A percentile compares a stretch with the other conserved stretches of the same genome.
Evolutionary conservation across 2,888 invertebrate species (phyloP).

Genomic region (Galeopsomyia nigrocyanea): DNA sequence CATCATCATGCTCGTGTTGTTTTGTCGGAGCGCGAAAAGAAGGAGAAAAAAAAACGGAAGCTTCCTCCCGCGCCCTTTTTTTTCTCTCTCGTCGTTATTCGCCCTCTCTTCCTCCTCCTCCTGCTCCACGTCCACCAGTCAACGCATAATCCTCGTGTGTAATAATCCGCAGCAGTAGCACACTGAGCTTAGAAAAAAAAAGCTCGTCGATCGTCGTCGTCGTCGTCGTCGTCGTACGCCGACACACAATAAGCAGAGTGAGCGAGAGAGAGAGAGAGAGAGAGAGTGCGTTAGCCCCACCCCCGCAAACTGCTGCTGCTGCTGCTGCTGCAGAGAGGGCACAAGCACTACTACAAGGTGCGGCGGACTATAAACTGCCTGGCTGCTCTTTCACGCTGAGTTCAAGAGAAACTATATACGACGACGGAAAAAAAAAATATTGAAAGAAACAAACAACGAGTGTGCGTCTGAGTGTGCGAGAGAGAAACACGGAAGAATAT

Average conservation of each 20-base stretch:
- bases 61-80: conserved; percentile 1
- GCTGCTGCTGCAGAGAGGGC: no score
- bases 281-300: conserved; percentile 22
- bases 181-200: conserved; percentile 15
- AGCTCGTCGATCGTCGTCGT: not conserved
- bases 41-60: no score
- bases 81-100: not conserved
- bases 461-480: no score
- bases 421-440: not conserved
- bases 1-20: conserved; percentile 29
- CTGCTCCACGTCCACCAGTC: not conserved
- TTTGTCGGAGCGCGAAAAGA: no score
- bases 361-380: not conserved
- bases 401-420: no score
- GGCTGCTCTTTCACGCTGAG: no score
- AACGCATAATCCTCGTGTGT: not conserved
- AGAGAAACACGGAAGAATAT: no score
- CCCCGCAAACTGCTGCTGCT: no score
- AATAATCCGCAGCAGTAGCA: not conserved
- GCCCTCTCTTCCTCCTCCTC: not conserved
- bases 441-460: not conserved
- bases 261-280: not conserved
- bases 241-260: conserved; percentile 2
- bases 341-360: no score
- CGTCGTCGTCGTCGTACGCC: no score